Evolutionary conservation across 2,113 vertebrate genomes (phyloP), one percentile per base, ranked within the genome.

Genomic region (Phalacrocorax brasilianus): DNA sequence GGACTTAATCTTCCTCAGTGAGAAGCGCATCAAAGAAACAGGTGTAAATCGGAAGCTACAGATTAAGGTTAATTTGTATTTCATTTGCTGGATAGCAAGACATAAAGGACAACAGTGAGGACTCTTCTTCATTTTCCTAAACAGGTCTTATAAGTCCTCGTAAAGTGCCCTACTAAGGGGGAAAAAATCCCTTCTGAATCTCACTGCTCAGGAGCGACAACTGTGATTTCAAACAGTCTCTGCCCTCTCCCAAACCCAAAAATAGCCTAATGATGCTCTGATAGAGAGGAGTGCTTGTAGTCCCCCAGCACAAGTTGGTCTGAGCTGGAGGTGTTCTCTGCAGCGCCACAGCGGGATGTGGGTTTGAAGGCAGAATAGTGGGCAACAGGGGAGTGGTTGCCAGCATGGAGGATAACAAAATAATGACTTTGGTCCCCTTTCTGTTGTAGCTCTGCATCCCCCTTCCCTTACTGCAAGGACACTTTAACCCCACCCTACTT

Each of bases 391-490:
- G 5, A 53, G 42, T 62, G n/a, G 6, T 65, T 91, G 33, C 32
- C 71, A 58, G 21, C 18, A 4, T 3, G 30, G 20, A 76, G 21
- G 5, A 17, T 35, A 66, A 55, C 10, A 35, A 35, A 88, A 12
- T 8, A 33, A 14, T n/a, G 4, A 33, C 33, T 52, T 78, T 6
- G 55, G 32, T 61, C 7, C 30, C 11, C 44, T 70, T 66, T 68
- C 30, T 68, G 14, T 49, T 62, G 44, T 52, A 74, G 33, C 30
- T 82, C 45, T 67, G 12, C 35, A 28, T 68, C 49, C 19, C 20
- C 26, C 22, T 79, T 50, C 26, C 26, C 32, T 30, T 22, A 38
- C 19, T 68, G 28, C 0, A 0, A 56, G 50, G 18, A 56, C 7
- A 11, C 9, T 95, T 89, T 33, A 93, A 68, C 50, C 30, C 53